phyloP scores from a whole-genome alignment of 2,113 vertebrate genomes.

The Heliornis fulica region DNA sequence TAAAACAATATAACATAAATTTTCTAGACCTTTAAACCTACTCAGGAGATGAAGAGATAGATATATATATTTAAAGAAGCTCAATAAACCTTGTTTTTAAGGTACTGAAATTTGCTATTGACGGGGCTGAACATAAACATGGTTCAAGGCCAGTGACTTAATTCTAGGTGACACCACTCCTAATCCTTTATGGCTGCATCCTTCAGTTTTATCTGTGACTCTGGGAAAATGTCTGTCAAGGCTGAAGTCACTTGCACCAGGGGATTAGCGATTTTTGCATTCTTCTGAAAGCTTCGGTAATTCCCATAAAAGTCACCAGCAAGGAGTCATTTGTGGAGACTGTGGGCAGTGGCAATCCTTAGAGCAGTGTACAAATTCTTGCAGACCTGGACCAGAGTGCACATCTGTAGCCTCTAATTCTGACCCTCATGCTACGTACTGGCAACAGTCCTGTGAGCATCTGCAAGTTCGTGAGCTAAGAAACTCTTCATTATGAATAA shows the following conservation, averaged over 20 bases:
- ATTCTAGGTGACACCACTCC: not conserved
- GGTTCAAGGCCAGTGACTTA: not conserved
- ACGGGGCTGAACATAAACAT: not conserved
- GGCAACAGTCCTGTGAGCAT: not conserved
- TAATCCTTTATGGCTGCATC: constrained; percentile 22
- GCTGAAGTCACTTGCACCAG: constrained; percentile 5
- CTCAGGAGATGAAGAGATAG: not conserved
- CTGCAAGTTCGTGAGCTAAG: not conserved
- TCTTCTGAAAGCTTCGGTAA: constrained; percentile 20
- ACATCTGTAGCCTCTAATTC: not conserved
- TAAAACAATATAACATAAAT: not conserved
- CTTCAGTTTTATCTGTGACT: constrained; percentile 29
- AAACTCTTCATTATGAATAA: constrained; percentile 1
- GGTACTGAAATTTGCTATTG: not conserved
- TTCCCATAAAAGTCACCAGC: not conserved
- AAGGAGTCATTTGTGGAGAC: not conserved
- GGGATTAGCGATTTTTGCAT: not conserved
- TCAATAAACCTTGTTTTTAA: not conserved
- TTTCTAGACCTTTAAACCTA: not conserved
- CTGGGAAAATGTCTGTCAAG: constrained; percentile 9
- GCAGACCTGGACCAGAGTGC: not conserved
- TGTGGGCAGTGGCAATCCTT: not conserved
- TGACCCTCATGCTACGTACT: not conserved
- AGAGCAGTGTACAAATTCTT: not conserved
- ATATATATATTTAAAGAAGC: not conserved